Conservation (phyloP, 2,113 vertebrate genomes). For the Thalassoma bifasciatum region DNA sequence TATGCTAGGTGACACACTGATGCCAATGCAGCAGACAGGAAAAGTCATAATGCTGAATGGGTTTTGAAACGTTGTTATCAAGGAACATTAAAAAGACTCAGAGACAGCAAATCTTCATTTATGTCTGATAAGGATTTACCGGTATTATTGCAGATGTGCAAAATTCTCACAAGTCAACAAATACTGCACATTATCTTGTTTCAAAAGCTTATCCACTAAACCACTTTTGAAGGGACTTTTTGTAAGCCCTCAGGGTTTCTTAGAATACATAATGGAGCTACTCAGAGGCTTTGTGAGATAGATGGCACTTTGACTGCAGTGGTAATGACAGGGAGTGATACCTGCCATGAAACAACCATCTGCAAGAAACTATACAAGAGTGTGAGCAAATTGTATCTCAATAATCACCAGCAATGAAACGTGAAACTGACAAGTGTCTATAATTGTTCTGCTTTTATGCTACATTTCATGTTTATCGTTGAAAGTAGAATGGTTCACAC, state of each 20-base stretch:
- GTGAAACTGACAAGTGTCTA: not conserved
- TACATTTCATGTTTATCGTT: constrained; percentile 17
- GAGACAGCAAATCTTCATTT: not conserved
- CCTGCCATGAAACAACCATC: constrained; percentile 17
- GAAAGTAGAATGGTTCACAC: constrained; percentile 43
- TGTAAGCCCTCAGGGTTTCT: constrained; percentile 7
- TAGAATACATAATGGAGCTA: constrained; percentile 20
- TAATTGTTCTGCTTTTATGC: not conserved
- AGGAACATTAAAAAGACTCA: not conserved
- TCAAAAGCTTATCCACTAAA: constrained; percentile 16
- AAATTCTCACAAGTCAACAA: constrained; percentile 1
- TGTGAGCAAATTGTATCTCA: constrained; percentile 6
- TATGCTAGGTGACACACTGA: constrained; percentile 25
- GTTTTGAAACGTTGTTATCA: not conserved
- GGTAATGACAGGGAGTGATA: constrained; percentile 27
- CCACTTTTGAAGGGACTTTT: constrained; percentile 15
- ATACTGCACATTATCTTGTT: not conserved
- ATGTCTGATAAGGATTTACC: not conserved
- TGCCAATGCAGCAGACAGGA: constrained; percentile 21
- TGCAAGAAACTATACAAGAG: constrained; percentile 18
- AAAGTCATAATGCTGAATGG: not conserved
- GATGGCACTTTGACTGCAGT: not conserved
- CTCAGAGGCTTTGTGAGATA: constrained; percentile 6
- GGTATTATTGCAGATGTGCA: not conserved
- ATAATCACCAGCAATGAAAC: constrained; percentile 31